A percentile compares a stretch with the other conserved stretches of the same genome.
phyloP scores from a whole-genome alignment of 2,797 vertebrate species.

The Pseudochirops corinnae region DNA sequence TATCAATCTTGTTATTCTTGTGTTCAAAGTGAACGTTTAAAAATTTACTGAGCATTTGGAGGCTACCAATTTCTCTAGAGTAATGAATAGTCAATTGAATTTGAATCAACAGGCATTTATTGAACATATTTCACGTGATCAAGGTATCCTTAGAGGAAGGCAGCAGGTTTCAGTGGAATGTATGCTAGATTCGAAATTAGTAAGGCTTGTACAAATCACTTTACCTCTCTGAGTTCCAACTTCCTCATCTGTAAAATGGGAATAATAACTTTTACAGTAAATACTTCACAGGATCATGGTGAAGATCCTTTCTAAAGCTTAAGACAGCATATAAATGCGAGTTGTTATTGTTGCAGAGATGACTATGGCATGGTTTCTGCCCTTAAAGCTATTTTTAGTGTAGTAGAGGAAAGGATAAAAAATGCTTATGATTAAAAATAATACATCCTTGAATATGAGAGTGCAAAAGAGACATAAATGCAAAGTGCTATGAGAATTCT shows the following conservation, averaged over 20 bases:
- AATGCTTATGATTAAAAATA: background rate
- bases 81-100: background rate
- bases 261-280: background rate
- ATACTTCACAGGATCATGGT: background rate
- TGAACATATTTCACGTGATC: background rate
- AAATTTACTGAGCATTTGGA: background rate
- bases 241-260: conserved; percentile 25
- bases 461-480: background rate
- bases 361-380: background rate
- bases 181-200: background rate
- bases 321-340: background rate
- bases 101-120: background rate
- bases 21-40: background rate
- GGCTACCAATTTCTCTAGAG: background rate
- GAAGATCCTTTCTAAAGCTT: background rate
- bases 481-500: background rate
- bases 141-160: background rate
- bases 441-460: background rate
- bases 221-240: background rate
- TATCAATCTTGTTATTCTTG: background rate
- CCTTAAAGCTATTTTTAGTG: background rate
- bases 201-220: conserved; percentile 3
- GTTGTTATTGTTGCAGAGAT: background rate
- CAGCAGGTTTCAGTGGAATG: background rate
- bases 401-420: background rate